Evolutionary conservation across 2,797 vertebrate species (phyloP).

Genomic region (Tenualosa ilisha): DNA sequence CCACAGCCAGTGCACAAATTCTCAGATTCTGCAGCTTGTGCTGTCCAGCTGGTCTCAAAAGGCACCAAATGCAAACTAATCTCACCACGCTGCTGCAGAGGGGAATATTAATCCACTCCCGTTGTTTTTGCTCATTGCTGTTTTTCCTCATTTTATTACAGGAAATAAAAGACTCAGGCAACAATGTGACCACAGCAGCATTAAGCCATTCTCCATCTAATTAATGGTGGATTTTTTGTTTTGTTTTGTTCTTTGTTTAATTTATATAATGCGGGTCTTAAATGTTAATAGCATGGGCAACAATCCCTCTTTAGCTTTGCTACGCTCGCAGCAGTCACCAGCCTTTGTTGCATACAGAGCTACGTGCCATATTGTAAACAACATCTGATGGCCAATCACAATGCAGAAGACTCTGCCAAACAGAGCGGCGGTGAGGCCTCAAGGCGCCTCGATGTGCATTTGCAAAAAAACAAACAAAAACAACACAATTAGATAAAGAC

Average conservation of each 20-base stretch:
- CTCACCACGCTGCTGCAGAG: background rate
- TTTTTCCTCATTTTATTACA: background rate
- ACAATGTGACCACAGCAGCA: background rate
- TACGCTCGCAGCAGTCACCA: background rate
- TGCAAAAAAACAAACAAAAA: background rate
- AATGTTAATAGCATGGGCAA: background rate
- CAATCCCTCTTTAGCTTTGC: background rate
- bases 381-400: background rate
- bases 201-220: background rate
- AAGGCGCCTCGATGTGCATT: background rate
- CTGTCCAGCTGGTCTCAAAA: background rate
- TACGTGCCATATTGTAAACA: background rate
- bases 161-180: background rate
- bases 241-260: background rate
- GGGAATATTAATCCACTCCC: background rate
- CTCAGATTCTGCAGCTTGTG: background rate
- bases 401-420: background rate
- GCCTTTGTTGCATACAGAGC: background rate
- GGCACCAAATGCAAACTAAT: background rate
- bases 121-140: background rate
- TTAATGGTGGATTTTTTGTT: background rate
- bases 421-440: background rate
- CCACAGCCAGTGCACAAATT: too few species aligned
- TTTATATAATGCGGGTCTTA: background rate
- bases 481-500: background rate